Base-by-base conservation (phyloP, 2,888 invertebrate genomes). In the Heliconius ismenius region DNA sequence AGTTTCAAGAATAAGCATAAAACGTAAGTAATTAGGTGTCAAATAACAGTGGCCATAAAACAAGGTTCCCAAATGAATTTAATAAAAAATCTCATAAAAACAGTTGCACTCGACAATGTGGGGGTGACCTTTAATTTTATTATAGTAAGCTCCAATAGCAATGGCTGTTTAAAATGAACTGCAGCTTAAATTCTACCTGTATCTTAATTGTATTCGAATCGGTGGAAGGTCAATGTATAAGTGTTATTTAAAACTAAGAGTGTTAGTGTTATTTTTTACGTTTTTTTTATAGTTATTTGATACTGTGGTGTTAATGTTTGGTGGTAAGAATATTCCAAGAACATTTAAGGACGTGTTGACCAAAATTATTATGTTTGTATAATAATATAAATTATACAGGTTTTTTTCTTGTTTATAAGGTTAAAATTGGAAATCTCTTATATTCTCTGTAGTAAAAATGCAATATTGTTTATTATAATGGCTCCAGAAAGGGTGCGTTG, bases 11-110 rank as follows among this genome's bases (percentile, higher is more conserved):
- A 79, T 75, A 79, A 69, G 62, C 78, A 77, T 79, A 79, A 78
- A 79, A 78, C 65, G 69, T 79, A 78, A 79, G 79, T 79, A 79
- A 79, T 79, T 79, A 79, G 78, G 79, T 79, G 79, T 79, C 79
- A 79, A 79, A 75, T 79, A 78, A 79, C 79, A 73, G 64, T 75
- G 74, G 54, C 65, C 72, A 74, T 79, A 79, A 79, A 79, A 67
- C 54, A 60, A 64, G 77, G 54, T 78, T 75, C 75, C 76, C 74
- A 78, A 79, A 79, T 79, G 76, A 73, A 58, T 72, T 75, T 75
- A 75, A 75, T 75, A 78, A 77, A 79, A 79, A 68, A 62, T 64
- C 64, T 73, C 76, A 74, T 73, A 78, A 79, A 79, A 74, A 68
- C 65, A 67, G 62, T 76, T 72, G 73, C 65, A 67, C 67, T 49